phyloP scores from a whole-genome alignment of 2,888 invertebrate species.

The Epiblema foenella region DNA sequence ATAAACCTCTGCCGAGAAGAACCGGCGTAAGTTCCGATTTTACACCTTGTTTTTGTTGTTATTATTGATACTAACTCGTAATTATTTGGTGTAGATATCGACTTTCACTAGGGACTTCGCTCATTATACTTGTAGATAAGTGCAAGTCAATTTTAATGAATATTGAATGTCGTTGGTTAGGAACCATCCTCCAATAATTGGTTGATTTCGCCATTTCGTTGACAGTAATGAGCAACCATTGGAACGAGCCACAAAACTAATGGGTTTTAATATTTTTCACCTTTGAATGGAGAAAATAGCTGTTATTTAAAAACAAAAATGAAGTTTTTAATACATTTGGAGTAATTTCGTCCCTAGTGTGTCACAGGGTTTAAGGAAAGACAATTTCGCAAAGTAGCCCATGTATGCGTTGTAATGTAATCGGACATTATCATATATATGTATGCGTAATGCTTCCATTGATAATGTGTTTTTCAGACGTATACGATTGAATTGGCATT shows the following conservation, averaged over 20 bases:
- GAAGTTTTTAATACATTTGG: no score
- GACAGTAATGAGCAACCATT: background rate
- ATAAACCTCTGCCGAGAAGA: no score
- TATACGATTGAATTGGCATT: background rate
- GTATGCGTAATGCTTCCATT: slow-evolving; percentile 28
- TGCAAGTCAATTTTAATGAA: no score
- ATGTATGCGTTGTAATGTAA: slow-evolving; percentile 36
- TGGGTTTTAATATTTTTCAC: background rate
- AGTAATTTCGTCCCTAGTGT: slow-evolving; percentile 1
- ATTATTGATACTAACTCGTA: no score
- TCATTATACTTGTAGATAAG: no score
- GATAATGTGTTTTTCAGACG: slow-evolving; percentile 11
- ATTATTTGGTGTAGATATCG: no score
- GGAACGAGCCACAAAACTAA: background rate
- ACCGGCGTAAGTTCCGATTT: no score
- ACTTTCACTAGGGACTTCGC: no score
- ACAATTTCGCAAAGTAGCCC: slow-evolving; percentile 40
- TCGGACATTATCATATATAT: slow-evolving; percentile 37
- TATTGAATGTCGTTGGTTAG: background rate
- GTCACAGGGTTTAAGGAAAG: slow-evolving; percentile 18
- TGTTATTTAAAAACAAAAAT: background rate
- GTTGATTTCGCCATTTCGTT: background rate
- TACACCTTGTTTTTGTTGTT: no score
- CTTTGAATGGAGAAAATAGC: background rate
- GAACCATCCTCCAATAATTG: background rate